Percentiles rank a stretch among this genome's conserved stretches.
Conservation (phyloP, 2,888 invertebrate species). For the Sinopyrophorus schimmeli region DNA sequence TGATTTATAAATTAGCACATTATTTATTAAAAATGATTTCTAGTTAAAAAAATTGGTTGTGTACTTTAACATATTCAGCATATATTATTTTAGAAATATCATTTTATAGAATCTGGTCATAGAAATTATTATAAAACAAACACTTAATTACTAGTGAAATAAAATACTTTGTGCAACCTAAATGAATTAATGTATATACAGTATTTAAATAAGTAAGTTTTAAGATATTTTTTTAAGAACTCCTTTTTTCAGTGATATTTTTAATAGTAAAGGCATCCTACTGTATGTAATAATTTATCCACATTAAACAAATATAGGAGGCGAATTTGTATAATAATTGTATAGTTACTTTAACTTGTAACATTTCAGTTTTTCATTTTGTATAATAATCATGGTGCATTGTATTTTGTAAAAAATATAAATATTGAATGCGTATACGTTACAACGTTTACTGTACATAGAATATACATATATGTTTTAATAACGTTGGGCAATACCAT, state of each 20-base stretch:
- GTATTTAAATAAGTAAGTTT: conserved; percentile 33
- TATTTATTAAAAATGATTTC: conserved; percentile 15
- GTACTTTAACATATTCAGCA: background rate
- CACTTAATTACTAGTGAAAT: background rate
- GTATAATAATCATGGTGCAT: conserved; percentile 47
- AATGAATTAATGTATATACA: conserved; percentile 27
- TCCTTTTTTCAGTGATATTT: conserved; percentile 23
- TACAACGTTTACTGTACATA: conserved; percentile 46
- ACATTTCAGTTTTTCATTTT: conserved; percentile 37
- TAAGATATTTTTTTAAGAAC: conserved; percentile 28
- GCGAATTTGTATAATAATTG: conserved; percentile 35
- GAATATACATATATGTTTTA: conserved; percentile 43
- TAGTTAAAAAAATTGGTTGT: conserved; percentile 8
- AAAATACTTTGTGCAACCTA: conserved; percentile 1
- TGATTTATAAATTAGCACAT: conserved; percentile 5
- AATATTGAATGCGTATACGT: conserved; percentile 46
- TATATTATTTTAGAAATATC: background rate
- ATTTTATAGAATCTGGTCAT: conserved; percentile 6
- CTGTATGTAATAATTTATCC: conserved; percentile 17
- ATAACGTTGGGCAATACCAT: conserved; percentile 43
- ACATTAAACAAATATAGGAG: conserved; percentile 16
- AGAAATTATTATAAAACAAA: background rate
- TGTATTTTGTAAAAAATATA: conserved; percentile 51
- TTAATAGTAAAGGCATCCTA: conserved; percentile 18
- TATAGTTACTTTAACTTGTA: conserved; percentile 33